Percentiles rank a stretch among this genome's conserved stretches.
Evolutionary conservation across 2,888 invertebrate species (phyloP).

Genomic region (Sphaerophoria taeniata): DNA sequence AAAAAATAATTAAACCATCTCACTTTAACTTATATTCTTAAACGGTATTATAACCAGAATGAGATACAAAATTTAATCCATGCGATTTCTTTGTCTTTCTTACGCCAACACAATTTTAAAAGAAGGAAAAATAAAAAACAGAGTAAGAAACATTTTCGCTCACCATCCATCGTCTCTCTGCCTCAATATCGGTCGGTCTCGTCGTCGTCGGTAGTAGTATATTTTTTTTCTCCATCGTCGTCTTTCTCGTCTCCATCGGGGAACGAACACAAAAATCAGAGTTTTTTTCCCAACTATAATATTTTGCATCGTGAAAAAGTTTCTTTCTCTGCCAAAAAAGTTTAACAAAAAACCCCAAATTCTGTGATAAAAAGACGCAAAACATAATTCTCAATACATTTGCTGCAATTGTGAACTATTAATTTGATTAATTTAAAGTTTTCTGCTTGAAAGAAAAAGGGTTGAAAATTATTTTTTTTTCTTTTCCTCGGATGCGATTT

Average conservation of each 20-base stretch:
- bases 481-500: constrained; percentile 42
- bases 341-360: constrained; percentile 41
- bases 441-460: constrained; percentile 56
- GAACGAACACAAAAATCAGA: constrained; percentile 62
- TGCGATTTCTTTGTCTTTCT: constrained; percentile 61
- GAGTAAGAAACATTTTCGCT: constrained; percentile 63
- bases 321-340: constrained; percentile 63
- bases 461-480: constrained; percentile 59
- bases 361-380: constrained; percentile 59
- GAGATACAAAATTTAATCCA: constrained; percentile 15
- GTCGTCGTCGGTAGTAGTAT: constrained; percentile 26
- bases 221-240: constrained; percentile 61
- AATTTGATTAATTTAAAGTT: constrained; percentile 44
- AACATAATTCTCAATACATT: constrained; percentile 36
- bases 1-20: constrained; percentile 43
- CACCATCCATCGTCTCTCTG: constrained; percentile 3
- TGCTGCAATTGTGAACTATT: constrained; percentile 18
- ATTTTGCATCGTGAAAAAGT: constrained; percentile 74
- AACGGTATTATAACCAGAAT: background rate
- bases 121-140: no score
- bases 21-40: constrained; percentile 6
- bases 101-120: constrained; percentile 26
- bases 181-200: background rate
- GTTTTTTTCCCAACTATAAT: constrained; percentile 65
- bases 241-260: constrained; percentile 36